Evolutionary conservation across 2,888 invertebrate genomes (phyloP), one percentile per base, ranked within the genome.

Genomic region (Pseudococcus viburni): DNA sequence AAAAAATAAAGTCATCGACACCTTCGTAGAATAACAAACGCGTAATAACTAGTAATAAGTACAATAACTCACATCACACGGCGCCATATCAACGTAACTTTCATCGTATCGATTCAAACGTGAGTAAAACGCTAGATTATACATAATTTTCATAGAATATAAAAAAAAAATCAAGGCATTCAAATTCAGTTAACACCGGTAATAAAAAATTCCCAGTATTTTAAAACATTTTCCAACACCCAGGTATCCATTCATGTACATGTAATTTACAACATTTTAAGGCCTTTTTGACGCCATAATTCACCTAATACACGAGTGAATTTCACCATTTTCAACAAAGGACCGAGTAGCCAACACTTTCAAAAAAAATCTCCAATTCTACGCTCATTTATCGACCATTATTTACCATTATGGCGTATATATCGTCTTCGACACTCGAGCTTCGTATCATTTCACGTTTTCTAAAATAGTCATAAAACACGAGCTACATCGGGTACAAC

Each of bases 401-500:
- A 59, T 59, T 59, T 19, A 59, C 19, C 19, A 59, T n/a, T 19
- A 59, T 6, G 19, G 19, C 26, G 26, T 33, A 33, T 33, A 33
- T 19, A 59, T 59, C 59, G n/a, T 59, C 6, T 59, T n/a, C 33
- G 68, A 12, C 4, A 9, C 26, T 33, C 26, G 26, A 33, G 26
- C 26, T 33, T 33, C 26, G 26, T 33, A 73, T 33, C 68, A 33
- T 73, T 73, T 73, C 68, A 73, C 68, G 80, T 80, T 80, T 42
- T 80, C n/a, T 80, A 42, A 39, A 42, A 80, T 1, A 80, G 17
- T n/a, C 80, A 80, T 80, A 80, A 80, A 80, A 80, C 80, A 80
- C 19, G 12, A 3, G 26, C 26, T 33, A 33, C 26, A 33, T 33
- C 26, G 26, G 26, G 26, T 33, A 19, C 11, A 80, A 6, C 19